phyloP scores from a whole-genome alignment of 1,140 invertebrate genomes.

The Listronotus bonariensis region DNA sequence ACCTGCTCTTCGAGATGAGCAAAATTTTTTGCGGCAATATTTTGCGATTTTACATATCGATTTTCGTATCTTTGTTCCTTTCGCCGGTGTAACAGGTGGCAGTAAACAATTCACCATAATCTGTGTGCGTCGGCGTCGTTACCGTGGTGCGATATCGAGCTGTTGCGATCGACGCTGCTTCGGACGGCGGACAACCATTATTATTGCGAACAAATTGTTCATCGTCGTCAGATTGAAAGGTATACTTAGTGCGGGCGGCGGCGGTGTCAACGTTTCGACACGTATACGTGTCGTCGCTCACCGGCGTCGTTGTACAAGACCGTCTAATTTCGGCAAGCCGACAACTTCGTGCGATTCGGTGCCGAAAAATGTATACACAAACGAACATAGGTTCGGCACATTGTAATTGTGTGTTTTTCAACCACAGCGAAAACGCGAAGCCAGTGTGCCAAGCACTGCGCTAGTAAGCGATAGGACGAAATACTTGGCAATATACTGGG shows the following conservation, averaged over 20 bases:
- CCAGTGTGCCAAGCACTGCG: background rate
- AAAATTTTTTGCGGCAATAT: constrained; percentile 1
- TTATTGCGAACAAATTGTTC: constrained; percentile 1
- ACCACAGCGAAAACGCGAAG: constrained; percentile 3
- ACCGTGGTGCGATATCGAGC: background rate
- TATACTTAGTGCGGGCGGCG: background rate
- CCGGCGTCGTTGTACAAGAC: constrained; percentile 1
- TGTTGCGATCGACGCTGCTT: background rate
- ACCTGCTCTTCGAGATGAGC: constrained; percentile 3
- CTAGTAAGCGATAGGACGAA: no score
- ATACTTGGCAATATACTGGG: no score
- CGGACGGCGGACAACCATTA: constrained; percentile 1
- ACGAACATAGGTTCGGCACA: constrained; percentile 1
- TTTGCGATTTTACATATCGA: constrained; percentile 2
- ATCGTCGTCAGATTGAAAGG: constrained; percentile 1
- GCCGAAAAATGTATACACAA: background rate
- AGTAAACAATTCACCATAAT: constrained; percentile 1
- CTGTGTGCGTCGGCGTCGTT: constrained; percentile 1
- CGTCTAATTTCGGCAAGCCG: constrained; percentile 3
- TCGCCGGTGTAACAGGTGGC: constrained; percentile 3
- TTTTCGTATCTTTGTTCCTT: background rate
- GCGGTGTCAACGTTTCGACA: constrained; percentile 1
- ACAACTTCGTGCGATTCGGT: background rate
- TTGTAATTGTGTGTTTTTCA: constrained; percentile 4
- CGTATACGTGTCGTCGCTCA: background rate